Evolutionary conservation across 2,797 vertebrate species (phyloP).

Genomic region (Toxotes lorentzi): DNA sequence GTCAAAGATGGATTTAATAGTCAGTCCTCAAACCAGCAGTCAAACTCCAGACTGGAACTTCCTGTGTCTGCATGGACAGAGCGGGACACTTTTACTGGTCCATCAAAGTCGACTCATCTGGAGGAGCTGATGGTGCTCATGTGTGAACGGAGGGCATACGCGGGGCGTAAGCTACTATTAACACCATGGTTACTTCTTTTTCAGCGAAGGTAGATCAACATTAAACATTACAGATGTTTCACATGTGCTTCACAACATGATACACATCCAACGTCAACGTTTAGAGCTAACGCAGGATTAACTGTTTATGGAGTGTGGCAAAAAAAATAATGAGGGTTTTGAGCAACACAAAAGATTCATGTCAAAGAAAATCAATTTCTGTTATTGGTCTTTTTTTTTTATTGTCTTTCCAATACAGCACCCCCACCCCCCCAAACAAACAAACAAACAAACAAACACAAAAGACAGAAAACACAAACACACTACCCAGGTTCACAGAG

Average conservation of each 20-base stretch:
- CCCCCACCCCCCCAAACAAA: too few species aligned
- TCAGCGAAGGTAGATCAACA: neutral
- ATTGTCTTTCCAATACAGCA: neutral
- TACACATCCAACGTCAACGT: neutral
- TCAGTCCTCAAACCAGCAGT: constrained; percentile 60
- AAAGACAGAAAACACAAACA: too few species aligned
- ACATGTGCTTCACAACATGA: neutral
- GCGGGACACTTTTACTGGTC: constrained; percentile 63
- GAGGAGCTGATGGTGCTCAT: constrained; percentile 61
- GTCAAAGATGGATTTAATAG: constrained; percentile 68
- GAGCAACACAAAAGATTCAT: neutral
- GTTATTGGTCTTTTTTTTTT: neutral
- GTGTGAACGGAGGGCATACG: constrained; percentile 43
- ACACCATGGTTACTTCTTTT: neutral
- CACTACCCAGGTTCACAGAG: too few species aligned
- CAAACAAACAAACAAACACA: too few species aligned
- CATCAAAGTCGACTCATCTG: constrained; percentile 55
- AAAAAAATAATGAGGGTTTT: constrained; percentile 23
- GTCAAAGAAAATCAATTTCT: neutral
- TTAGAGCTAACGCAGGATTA: constrained; percentile 43
- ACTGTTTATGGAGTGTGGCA: neutral
- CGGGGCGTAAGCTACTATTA: neutral
- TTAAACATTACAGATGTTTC: neutral
- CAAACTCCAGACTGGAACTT: constrained; percentile 66
- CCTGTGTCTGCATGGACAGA: constrained; percentile 64